Base-by-base conservation (phyloP, 2,888 invertebrate genomes). In the Sminthurinus aureus region DNA sequence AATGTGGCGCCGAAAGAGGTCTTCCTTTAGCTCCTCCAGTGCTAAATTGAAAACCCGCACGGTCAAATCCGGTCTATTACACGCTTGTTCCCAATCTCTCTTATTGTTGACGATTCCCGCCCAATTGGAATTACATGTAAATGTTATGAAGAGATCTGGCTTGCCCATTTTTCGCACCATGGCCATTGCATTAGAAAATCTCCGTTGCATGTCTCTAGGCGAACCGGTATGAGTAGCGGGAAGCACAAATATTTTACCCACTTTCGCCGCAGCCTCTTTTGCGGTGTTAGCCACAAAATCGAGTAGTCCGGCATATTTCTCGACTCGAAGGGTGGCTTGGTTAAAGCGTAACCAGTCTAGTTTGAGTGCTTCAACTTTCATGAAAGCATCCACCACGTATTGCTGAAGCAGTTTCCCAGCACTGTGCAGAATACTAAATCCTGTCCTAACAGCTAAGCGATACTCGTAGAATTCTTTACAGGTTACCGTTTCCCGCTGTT, bases 341-440 rank as follows among this genome's bases (percentile, higher is more conserved):
- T 90, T 85, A 2, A 13, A 66, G 11, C 87, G 81, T 11, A 86
- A 24, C 67, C 73, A 89, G 11, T 84, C 71, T 1, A 90, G 76
- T 8, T 86, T 83, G 12, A 87, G 81, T 24, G 84, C 87, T 84
- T 89, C 89, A 3, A 88, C 86, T 78, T 88, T 87, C 0, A 87
- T 84, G 82, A 87, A 89, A 1, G 85, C 24, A 74, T 89, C 89
- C 0, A 89, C 89, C 3, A 85, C 51, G 38, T 77, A 89, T 80
- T 90, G 90, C 66, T 89, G 89, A n/a, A 85, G 84, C 2, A 89
- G 83, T 73, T 87, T 85, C 11, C 87, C 84, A 22, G 86, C 85
- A 71, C 76, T 73, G 6, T 85, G 85, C 66, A 89, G 78, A 13
- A 87, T 88, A 82, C 86, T 89, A 83, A 89, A 89, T 13, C 73